Evolutionary conservation across 2,797 vertebrate species (phyloP), one percentile per base, ranked within the genome.

Genomic region (Chrosomus eos): DNA sequence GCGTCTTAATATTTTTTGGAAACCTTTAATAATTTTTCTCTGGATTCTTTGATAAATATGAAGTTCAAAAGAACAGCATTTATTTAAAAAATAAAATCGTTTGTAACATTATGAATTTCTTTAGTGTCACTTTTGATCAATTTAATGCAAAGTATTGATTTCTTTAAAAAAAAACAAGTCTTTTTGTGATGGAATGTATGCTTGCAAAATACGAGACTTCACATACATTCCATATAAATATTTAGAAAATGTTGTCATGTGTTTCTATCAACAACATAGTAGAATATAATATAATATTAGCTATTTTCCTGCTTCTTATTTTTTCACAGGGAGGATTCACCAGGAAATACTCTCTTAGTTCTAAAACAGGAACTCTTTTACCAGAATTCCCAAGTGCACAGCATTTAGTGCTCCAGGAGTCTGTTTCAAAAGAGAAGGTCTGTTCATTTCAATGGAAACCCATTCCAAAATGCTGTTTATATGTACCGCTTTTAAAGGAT

Each of bases 281-380:
- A 40, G 23, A 36, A 77, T 16, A 18, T 48, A 14, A 18, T 48
- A 48, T 83, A 62, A 58, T 66, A 68, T 10, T n/a, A 26, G 33
- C 18, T 26, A 58, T 19, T 55, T 55, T 0, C 13, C 10, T 23
- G 18, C 18, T 68, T 10, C 66, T 74, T 51, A 40, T 86, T 48
- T 85, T 75, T 62, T 89, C 66, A 88, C 90, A 99, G 98, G 98
- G 98, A 84, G 98, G 98, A 70, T 99, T 99, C 91, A 99, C 98
- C 88, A 96, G 98, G 83, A 99, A 99, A 94, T 99, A 99, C 89
- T 99, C 98, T 21, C 92, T 99, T 85, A 99, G 97, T 92, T 99
- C 98, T 82, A 99, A 99, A 95, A 99, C 98, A 1, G 98, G 98
- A 92, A 99, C 98, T 0, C 92, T 99, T 71, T 97, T 99, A 33